phyloP scores from a whole-genome alignment of 2,797 vertebrate species.

The Clarias pachynema region DNA sequence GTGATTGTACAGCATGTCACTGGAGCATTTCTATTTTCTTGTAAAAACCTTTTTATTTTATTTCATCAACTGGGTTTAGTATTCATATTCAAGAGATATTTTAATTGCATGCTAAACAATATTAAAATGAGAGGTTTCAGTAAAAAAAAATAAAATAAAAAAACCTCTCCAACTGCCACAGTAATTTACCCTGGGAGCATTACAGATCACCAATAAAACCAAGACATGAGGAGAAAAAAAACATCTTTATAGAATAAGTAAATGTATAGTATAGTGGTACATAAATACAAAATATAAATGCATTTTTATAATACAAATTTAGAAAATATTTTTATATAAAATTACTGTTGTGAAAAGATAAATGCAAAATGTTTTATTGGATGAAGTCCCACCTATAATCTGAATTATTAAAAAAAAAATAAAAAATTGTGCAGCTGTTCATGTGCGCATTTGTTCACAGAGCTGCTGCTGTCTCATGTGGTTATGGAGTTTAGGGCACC shows the following conservation, averaged over 20 bases:
- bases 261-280: neutral
- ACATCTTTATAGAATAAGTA: neutral
- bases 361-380: neutral
- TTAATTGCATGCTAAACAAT: neutral
- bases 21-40: neutral
- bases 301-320: neutral
- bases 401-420: neutral
- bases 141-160: neutral
- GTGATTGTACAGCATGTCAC: neutral
- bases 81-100: neutral
- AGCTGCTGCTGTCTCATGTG: slow-evolving; percentile 65
- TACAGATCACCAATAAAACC: neutral
- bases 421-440: neutral
- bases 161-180: too few relatives aligned
- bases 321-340: slow-evolving; percentile 23
- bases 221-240: neutral
- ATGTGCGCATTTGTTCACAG: neutral
- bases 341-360: neutral
- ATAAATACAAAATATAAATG: neutral
- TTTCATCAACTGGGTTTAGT: neutral
- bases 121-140: neutral
- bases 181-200: neutral
- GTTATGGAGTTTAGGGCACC: slow-evolving; percentile 74
- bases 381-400: neutral
- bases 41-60: neutral